A percentile compares a stretch with the other conserved stretches of the same genome.
Conservation (phyloP, 2,888 invertebrate genomes). For the Melangyna quadrimaculata region DNA sequence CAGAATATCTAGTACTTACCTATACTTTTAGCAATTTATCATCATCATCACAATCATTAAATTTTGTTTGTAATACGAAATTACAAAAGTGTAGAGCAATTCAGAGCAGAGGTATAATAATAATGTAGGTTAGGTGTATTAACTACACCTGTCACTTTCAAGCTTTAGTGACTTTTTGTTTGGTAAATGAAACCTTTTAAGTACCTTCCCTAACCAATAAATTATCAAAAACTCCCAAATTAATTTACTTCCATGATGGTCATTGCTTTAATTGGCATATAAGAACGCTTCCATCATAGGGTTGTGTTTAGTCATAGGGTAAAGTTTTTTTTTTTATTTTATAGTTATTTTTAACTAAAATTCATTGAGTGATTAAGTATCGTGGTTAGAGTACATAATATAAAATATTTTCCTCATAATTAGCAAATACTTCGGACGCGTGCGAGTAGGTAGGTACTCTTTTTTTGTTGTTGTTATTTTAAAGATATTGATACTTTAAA, state of each 20-base stretch:
- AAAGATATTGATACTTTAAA: constrained; percentile 19
- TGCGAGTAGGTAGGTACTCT: too few species aligned
- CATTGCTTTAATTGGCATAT: not conserved
- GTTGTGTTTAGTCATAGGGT: not conserved
- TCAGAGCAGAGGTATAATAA: too few species aligned
- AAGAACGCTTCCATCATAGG: not conserved
- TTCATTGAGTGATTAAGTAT: too few species aligned
- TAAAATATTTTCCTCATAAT: not conserved
- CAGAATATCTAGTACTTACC: not conserved
- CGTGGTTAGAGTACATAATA: too few species aligned
- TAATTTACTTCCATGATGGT: not conserved
- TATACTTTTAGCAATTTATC: not conserved
- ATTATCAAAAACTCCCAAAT: not conserved
- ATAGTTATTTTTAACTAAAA: too few species aligned
- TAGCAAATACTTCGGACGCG: not conserved
- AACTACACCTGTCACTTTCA: not conserved
- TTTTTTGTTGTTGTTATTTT: constrained; percentile 5
- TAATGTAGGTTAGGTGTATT: too few species aligned
- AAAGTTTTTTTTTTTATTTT: not conserved
- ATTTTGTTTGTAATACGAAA: not conserved
- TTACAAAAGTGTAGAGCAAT: not conserved
- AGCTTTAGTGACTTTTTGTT: not conserved
- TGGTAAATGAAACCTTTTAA: not conserved
- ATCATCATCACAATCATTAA: not conserved
- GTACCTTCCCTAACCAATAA: not conserved